Evolutionary conservation across 2,888 invertebrate species (phyloP).

Genomic region (Pteria penguin): DNA sequence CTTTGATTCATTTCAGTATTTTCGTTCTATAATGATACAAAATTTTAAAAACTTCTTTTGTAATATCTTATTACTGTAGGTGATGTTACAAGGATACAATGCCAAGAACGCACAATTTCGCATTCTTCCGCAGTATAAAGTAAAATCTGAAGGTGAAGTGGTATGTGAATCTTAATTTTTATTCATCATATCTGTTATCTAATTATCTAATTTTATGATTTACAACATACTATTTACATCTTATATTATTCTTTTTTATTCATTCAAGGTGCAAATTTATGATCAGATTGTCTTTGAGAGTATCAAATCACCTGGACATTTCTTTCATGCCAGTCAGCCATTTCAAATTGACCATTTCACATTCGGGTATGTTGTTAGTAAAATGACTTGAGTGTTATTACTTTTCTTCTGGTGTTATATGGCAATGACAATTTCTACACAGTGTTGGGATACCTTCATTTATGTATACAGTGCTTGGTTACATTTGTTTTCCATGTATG

Average conservation of each 20-base stretch:
- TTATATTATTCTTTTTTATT: slow-evolving; percentile 3
- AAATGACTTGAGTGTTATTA: not conserved
- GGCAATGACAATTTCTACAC: too few species aligned
- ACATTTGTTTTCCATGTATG: too few species aligned
- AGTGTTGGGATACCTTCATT: too few species aligned
- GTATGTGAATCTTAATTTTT: slow-evolving; percentile 61
- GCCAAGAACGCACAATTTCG: slow-evolving; percentile 79
- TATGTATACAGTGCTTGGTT: too few species aligned
- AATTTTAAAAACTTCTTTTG: too few species aligned
- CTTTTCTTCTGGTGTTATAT: too few species aligned
- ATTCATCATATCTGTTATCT: not conserved
- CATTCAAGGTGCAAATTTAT: slow-evolving; percentile 77
- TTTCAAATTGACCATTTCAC: slow-evolving; percentile 78
- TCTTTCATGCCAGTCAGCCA: slow-evolving; percentile 77
- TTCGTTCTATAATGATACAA: too few species aligned
- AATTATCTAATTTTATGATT: too few species aligned
- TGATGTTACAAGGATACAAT: slow-evolving; percentile 76
- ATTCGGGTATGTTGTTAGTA: slow-evolving; percentile 62
- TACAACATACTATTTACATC: too few species aligned
- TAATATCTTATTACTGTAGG: too few species aligned
- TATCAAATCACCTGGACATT: slow-evolving; percentile 80
- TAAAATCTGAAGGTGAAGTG: slow-evolving; percentile 80
- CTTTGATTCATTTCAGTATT: too few species aligned
- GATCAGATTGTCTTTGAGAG: slow-evolving; percentile 80
- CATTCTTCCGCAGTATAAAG: slow-evolving; percentile 79